phyloP scores from a whole-genome alignment of 2,113 vertebrate species.

The Calidris pygmaea region DNA sequence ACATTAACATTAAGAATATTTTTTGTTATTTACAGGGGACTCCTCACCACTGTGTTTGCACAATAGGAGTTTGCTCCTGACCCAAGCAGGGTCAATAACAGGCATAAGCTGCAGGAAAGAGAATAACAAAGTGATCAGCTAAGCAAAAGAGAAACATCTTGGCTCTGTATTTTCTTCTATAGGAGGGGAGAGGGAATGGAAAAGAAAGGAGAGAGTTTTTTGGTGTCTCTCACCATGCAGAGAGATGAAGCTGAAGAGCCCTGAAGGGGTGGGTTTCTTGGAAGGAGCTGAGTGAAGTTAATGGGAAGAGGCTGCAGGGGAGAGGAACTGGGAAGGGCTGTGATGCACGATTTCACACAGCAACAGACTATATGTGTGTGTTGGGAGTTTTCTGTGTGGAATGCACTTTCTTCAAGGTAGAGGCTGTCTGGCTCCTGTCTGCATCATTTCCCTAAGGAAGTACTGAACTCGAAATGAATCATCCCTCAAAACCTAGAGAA shows the following conservation, averaged over 20 bases:
- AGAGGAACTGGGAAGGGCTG: not conserved
- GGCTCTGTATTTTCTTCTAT: not conserved
- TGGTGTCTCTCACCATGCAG: not conserved
- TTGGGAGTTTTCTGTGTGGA: not conserved
- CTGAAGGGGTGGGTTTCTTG: not conserved
- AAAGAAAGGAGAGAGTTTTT: not conserved
- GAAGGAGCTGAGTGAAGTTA: not conserved
- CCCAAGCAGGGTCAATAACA: not conserved
- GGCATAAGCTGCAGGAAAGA: not conserved
- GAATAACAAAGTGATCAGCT: not conserved
- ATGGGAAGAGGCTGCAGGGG: not conserved
- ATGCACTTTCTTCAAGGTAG: not conserved
- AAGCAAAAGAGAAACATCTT: not conserved
- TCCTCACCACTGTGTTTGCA: fast-evolving
- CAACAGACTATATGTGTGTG: not conserved
- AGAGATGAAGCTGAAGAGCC: not conserved
- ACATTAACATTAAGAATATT: not conserved
- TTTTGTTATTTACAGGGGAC: not conserved
- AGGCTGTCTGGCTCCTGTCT: not conserved
- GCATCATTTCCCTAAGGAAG: not conserved
- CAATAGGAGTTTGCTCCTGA: not conserved
- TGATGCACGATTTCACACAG: not conserved
- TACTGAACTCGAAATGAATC: not conserved
- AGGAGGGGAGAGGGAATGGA: not conserved
- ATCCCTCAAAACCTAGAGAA: not conserved